Evolutionary conservation across 2,888 invertebrate species (phyloP).

Genomic region (Leptinotarsa juncta): DNA sequence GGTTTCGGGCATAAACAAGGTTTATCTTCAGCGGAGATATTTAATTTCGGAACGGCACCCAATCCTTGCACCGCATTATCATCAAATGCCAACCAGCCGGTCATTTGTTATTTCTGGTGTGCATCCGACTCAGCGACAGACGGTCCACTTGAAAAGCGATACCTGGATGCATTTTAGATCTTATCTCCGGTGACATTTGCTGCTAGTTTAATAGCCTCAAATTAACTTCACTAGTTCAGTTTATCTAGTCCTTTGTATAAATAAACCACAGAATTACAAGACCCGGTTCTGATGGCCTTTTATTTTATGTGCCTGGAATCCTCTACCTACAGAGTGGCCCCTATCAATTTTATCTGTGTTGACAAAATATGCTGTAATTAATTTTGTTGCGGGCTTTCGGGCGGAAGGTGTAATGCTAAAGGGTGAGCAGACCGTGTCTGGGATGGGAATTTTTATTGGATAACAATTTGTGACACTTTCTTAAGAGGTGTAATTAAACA

Average conservation of each 20-base stretch:
- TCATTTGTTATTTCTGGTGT: constrained; percentile 60
- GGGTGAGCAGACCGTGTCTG: constrained; percentile 6
- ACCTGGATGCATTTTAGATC: constrained; percentile 45
- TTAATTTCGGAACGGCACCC: constrained; percentile 63
- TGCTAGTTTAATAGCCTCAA: constrained; percentile 61
- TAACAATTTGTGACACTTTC: constrained; percentile 16
- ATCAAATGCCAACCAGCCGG: constrained; percentile 58
- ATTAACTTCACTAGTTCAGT: constrained; percentile 60
- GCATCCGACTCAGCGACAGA: constrained; percentile 47
- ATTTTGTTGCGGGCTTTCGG: constrained; percentile 46
- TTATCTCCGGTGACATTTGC: constrained; percentile 58
- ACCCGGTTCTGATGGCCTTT: constrained; percentile 25
- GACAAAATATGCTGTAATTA: constrained; percentile 54
- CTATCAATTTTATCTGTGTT: constrained; percentile 45
- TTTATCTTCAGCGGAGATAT: constrained; percentile 59
- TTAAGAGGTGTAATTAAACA: constrained; percentile 13
- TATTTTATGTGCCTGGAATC: constrained; percentile 23
- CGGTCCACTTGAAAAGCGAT: constrained; percentile 52
- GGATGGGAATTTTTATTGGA: constrained; percentile 9
- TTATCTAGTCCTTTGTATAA: constrained; percentile 53
- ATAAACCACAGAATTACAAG: constrained; percentile 45
- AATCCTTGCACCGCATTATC: constrained; percentile 60
- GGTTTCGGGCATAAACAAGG: constrained; percentile 49
- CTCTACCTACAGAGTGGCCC: constrained; percentile 39
- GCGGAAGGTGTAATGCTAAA: constrained; percentile 23